phyloP scores from a whole-genome alignment of 2,113 vertebrate genomes.

The Coptodon rendalli region DNA sequence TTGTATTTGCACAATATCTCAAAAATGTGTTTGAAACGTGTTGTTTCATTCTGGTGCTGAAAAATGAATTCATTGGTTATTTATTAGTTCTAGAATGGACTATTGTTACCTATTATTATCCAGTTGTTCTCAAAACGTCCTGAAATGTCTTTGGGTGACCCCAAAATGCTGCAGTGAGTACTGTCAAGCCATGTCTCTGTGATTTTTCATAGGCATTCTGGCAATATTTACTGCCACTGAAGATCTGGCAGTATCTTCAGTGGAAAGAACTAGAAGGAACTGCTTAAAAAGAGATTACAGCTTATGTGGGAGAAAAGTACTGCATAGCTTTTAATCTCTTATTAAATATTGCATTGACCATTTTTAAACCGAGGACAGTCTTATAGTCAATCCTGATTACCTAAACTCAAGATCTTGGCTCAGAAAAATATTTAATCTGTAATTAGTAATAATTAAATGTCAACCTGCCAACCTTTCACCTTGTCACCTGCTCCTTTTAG shows the following conservation, averaged over 20 bases:
- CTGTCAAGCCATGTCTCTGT: not conserved
- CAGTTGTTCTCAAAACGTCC: not conserved
- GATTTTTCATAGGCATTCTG: not conserved
- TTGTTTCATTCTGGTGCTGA: not conserved
- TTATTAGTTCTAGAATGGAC: not conserved
- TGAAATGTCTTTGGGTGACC: not conserved
- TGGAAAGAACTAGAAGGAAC: not conserved
- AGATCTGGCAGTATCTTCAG: not conserved
- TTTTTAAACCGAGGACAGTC: not conserved
- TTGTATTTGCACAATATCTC: not conserved
- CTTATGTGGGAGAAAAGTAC: not conserved
- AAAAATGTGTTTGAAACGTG: not conserved
- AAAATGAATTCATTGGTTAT: not conserved
- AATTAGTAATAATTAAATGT: not conserved
- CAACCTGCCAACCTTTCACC: not conserved
- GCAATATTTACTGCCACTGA: not conserved
- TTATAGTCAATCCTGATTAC: not conserved
- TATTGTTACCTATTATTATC: not conserved
- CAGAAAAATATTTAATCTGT: not conserved
- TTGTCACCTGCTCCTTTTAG: fast-evolving
- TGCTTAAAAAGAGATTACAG: not conserved
- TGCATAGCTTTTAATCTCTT: not conserved
- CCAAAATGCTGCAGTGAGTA: not conserved
- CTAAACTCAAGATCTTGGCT: not conserved
- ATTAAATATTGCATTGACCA: not conserved